Percentiles rank a stretch among this genome's conserved stretches.
phyloP scores from a whole-genome alignment of 2,797 vertebrate genomes.

The Microctenopoma stevenorrisi region DNA sequence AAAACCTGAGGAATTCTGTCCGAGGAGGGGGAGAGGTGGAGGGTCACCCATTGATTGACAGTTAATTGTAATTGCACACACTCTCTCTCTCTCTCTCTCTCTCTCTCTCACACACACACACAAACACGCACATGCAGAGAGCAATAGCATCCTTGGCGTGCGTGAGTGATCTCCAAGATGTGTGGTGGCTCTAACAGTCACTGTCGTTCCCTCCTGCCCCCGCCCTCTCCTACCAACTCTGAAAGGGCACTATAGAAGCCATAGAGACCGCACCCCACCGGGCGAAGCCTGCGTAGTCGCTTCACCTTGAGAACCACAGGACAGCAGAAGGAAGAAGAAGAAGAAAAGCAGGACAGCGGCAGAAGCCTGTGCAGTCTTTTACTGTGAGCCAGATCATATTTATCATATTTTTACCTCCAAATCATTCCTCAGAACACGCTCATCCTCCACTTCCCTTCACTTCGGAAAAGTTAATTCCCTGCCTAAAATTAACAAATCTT shows the following conservation, averaged over 20 bases:
- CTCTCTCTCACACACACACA: conserved; percentile 28
- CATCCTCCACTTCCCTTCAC: background rate
- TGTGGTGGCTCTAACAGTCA: conserved; percentile 36
- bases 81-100: no score
- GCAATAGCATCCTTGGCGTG: conserved; percentile 51
- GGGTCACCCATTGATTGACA: conserved; percentile 72
- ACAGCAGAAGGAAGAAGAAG: conserved; percentile 27
- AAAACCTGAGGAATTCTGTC: conserved; percentile 73
- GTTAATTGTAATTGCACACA: conserved; percentile 62
- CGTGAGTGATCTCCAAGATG: conserved; percentile 52
- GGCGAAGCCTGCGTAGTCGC: conserved; percentile 52
- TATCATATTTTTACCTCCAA: background rate
- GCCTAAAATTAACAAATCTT: conserved; percentile 28
- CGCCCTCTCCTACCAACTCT: conserved; percentile 17
- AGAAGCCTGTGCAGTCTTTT: conserved; percentile 16
- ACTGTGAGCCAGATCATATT: conserved; percentile 6
- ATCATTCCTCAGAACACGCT: conserved; percentile 12
- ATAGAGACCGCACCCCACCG: conserved; percentile 56
- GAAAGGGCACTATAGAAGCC: conserved; percentile 64
- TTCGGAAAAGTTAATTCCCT: background rate
- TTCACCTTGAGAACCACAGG: conserved; percentile 52
- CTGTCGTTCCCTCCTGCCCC: conserved; percentile 21
- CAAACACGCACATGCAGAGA: conserved; percentile 37
- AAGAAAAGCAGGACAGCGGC: background rate
- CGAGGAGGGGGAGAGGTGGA: conserved; percentile 51